Percentiles rank a stretch among this genome's conserved stretches.
These are phyloP conservation scores for Cremastobaeus sp. DNA, from an alignment of 2,888 invertebrate genomes.

Conservation along the genomic window DNA sequence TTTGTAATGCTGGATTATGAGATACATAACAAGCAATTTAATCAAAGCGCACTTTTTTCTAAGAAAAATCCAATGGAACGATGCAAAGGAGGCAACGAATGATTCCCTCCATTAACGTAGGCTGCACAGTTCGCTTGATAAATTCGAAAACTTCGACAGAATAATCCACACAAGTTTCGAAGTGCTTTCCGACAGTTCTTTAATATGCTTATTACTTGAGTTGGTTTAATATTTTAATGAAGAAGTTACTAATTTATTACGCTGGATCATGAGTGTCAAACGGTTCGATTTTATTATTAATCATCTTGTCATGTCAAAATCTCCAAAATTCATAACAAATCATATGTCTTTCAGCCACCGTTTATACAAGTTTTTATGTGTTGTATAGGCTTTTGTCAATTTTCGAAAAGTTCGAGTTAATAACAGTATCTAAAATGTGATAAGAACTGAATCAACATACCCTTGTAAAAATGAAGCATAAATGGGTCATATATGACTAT, in stretches of 20 bases:
- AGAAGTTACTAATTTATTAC: slow-evolving; percentile 76
- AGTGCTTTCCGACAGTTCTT: slow-evolving; percentile 72
- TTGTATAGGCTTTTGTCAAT: too few species aligned
- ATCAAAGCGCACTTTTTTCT: slow-evolving; percentile 22
- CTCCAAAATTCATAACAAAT: too few species aligned
- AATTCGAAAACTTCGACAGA: slow-evolving; percentile 71
- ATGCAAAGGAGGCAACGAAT: slow-evolving; percentile 38
- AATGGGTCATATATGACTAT: too few species aligned
- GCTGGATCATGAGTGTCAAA: slow-evolving; percentile 67
- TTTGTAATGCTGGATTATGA: too few species aligned
- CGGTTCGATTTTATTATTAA: slow-evolving; percentile 45
- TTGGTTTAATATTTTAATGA: slow-evolving; percentile 76
- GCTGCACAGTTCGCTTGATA: slow-evolving; percentile 35
- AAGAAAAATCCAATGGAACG: slow-evolving; percentile 13
- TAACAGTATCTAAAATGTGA: too few species aligned
- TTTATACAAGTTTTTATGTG: too few species aligned
- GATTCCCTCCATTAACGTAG: slow-evolving; percentile 67
- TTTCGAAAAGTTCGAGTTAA: too few species aligned
- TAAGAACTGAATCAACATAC: too few species aligned
- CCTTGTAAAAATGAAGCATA: too few species aligned
- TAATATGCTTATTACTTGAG: slow-evolving; percentile 75
- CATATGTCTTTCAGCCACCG: too few species aligned
- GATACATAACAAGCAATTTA: slow-evolving; percentile 19
- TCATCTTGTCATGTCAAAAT: slow-evolving; percentile 6
- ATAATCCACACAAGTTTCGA: slow-evolving; percentile 73